Base-by-base conservation (phyloP, 1,140 invertebrate genomes). In the Archivesica marissinica region DNA sequence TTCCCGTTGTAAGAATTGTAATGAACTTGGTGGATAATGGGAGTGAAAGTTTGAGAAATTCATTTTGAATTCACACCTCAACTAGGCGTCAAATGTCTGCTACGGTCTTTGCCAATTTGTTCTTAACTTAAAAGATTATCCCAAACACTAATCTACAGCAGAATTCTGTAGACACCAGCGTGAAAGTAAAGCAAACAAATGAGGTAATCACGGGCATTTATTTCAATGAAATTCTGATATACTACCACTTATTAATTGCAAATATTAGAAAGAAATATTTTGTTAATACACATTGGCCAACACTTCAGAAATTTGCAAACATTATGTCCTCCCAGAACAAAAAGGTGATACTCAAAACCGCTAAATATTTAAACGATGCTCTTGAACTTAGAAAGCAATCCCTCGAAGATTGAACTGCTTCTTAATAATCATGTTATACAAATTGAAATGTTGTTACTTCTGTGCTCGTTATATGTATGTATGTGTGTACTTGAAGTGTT, bases 51-150 rank as follows among this genome's bases (percentile, higher is more conserved):
- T 72, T 35, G 25, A 25, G 68, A 74, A 74, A 59, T 72, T 75
- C 66, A 35, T 75, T 64, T 74, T 61, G 52, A 61, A 83, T 83
- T 74, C 70, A 64, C 68, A 83, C 80, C 68, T 74, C 20, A 15
- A 9, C 20, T 39, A 74, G 80, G 80, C 80, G 80, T 83, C 80
- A 75, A 83, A 59, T 39, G 80, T 83, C 80, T 83, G 70, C 47
- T 74, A 44, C 30, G 30, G 17, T 52, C 23, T 20, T 30, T 33
- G 33, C 35, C 38, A 61, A 54, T 25, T 74, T 74, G n/a, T 47
- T 25, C 41, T 25, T 23, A 33, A 56, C 68, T 50, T 47, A 30
- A 41, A 61, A 59, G 70, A 61, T 75, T 59, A 83, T 75, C 80
- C 61, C 3, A 6, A 54, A 41, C 25, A 28, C 75, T 83, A 83